phyloP scores from a whole-genome alignment of 2,113 vertebrate genomes.

The Loxodonta africana region DNA sequence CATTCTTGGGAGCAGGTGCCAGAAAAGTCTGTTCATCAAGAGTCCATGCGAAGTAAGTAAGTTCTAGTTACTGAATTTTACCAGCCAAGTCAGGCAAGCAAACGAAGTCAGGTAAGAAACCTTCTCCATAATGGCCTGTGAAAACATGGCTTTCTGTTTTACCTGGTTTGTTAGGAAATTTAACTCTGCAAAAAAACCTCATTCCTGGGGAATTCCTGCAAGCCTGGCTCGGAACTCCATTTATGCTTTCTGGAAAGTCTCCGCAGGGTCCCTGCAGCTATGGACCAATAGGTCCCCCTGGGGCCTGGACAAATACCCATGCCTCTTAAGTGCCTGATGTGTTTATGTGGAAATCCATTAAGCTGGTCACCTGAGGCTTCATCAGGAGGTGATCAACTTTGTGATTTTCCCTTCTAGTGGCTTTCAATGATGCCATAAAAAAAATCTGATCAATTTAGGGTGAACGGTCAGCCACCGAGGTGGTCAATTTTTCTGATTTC shows the following conservation, averaged over 20 bases:
- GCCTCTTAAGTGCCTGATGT: neutral
- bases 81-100: neutral
- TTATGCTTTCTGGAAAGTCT: neutral
- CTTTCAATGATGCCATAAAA: slow-evolving; percentile 8
- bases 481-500: slow-evolving; percentile 54
- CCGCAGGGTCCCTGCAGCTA: neutral
- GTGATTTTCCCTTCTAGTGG: slow-evolving; percentile 51
- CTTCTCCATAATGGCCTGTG: neutral
- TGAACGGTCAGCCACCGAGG: neutral
- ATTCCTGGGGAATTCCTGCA: neutral
- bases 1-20: neutral
- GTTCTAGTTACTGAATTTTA: neutral
- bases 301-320: neutral
- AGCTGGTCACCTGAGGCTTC: neutral
- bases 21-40: neutral
- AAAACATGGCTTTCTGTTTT: neutral
- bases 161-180: neutral
- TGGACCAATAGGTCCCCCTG: neutral
- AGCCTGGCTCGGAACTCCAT: neutral
- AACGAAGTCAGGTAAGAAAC: neutral
- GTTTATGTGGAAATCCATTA: slow-evolving; percentile 50
- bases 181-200: neutral
- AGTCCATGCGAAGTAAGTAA: neutral
- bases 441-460: slow-evolving; percentile 33
- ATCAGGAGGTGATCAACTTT: neutral